Evolutionary conservation across 2,797 vertebrate species (phyloP).

Genomic region (Rhinella marina): DNA sequence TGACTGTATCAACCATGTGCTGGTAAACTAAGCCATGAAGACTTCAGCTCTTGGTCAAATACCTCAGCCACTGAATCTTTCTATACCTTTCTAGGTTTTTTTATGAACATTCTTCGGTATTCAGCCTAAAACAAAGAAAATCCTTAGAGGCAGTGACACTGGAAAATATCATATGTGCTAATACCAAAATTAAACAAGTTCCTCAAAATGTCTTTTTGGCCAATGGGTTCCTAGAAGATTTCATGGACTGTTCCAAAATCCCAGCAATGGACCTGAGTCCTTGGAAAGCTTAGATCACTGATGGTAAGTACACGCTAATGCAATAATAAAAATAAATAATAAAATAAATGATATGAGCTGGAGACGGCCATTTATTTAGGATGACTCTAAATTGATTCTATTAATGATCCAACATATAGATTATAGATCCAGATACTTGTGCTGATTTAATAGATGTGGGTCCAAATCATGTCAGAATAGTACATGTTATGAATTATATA

Average conservation of each 20-base stretch:
- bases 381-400: no score
- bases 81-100: constrained; percentile 78
- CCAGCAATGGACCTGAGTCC: constrained; percentile 71
- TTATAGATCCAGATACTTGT: no score
- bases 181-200: constrained; percentile 79
- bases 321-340: no score
- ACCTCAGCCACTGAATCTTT: background rate
- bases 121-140: constrained; percentile 73
- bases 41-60: no score
- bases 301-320: background rate
- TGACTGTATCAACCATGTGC: no score
- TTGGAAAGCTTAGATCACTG: constrained; percentile 69
- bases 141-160: constrained; percentile 72
- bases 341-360: no score
- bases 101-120: constrained; percentile 82
- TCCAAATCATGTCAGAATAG: no score
- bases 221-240: constrained; percentile 61
- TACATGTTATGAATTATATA: no score
- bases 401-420: no score
- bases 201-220: constrained; percentile 74
- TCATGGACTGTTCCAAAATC: constrained; percentile 71
- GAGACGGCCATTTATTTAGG: no score
- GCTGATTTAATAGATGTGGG: no score
- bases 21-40: no score
- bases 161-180: constrained; percentile 84